These are phyloP conservation scores for Antennarius maculatus DNA, from an alignment of 2,797 vertebrate species.

Conservation along the genomic window DNA sequence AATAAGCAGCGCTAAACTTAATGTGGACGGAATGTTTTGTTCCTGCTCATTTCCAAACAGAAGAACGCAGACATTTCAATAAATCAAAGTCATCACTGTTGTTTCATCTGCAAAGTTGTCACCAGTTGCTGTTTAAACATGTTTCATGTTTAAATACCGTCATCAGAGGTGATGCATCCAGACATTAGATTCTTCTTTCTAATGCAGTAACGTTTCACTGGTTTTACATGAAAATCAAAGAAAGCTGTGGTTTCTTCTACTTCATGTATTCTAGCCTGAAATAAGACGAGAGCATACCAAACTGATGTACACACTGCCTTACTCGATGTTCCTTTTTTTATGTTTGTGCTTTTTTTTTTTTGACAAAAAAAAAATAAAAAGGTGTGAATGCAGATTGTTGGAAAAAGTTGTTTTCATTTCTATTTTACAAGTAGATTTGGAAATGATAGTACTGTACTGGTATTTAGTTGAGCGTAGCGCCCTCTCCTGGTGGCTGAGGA, in stretches of 20 bases:
- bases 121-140: slow-evolving; percentile 39
- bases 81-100: slow-evolving; percentile 6
- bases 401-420: no score
- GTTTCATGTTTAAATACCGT: slow-evolving; percentile 46
- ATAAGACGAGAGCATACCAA: slow-evolving; percentile 59
- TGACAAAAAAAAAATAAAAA: slow-evolving; percentile 72
- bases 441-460: no score
- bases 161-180: slow-evolving; percentile 43
- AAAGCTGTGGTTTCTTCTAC: slow-evolving; percentile 5
- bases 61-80: slow-evolving; percentile 1
- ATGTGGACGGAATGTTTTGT: slow-evolving; percentile 2
- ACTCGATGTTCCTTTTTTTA: slow-evolving; percentile 77
- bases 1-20: background rate
- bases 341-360: slow-evolving; percentile 83
- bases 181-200: slow-evolving; percentile 52
- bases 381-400: slow-evolving; percentile 48
- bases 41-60: slow-evolving; percentile 21
- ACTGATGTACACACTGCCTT: slow-evolving; percentile 82
- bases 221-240: slow-evolving; percentile 19
- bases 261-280: slow-evolving; percentile 41
- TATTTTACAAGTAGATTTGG: no score
- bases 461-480: no score
- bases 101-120: background rate
- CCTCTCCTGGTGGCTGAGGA: no score
- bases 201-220: slow-evolving; percentile 61